Evolutionary conservation across 2,888 invertebrate species (phyloP), one percentile per base, ranked within the genome.

Genomic region (Mimumesa dahlbomi): DNA sequence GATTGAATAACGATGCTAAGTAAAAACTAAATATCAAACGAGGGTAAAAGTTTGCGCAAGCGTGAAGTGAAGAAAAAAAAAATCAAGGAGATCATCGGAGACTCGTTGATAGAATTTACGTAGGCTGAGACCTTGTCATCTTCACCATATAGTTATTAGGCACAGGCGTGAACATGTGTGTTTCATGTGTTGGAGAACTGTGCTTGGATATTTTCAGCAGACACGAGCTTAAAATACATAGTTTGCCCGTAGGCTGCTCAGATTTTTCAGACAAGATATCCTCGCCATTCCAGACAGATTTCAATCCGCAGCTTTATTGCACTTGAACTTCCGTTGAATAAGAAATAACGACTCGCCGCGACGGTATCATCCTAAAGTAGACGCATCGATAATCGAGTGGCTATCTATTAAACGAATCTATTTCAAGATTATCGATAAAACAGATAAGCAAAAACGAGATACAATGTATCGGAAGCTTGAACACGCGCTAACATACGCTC

Each of bases 161-260:
- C 29, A 48, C 49, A 18, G 34, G 46, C 31, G 50, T 16, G 61
- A 64, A 78, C 77, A 78, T 65, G 58, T 80, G 81, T 34, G 74
- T 69, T 69, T 80, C 79, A 74, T 80, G 50, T 74, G 79, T 77
- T 54, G 34, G 54, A 58, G 49, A 64, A 53, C 53, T 40, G 46
- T 19, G 64, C 53, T 43, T 14, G 71, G 74, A 54, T 79, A 79
- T 79, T 79, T 80, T 77, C 71, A 69, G 77, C 69, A 13, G 53
- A 62, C 58, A 40, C 34, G 21, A n/a, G 64, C 75, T 72, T 57
- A 64, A 69, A 72, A 75, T 69, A 77, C 54, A 21, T n/a, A n/a
- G n/a, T n/a, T 42, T n/a, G 9, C 19, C 46, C 42, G 34, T 57
- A 22, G 43, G 42, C 9, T 22, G 38, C 56, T 34, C 49, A 66